These are phyloP conservation scores for Ptychoptera contaminata DNA, from an alignment of 2,888 invertebrate species.

Conservation along the genomic window DNA sequence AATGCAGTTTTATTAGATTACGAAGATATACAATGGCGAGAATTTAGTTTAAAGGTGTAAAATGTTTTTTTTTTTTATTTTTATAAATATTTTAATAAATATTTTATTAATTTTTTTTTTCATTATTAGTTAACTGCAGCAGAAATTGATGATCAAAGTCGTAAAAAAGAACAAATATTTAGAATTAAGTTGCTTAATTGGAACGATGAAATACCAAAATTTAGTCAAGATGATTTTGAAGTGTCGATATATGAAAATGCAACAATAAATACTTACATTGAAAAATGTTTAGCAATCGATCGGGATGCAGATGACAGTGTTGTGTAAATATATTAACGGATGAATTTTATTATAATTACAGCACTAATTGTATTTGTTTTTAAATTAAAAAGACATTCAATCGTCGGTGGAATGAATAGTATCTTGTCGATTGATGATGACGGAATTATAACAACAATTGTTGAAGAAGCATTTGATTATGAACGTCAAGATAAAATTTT, in stretches of 20 bases:
- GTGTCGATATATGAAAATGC: conserved; percentile 40
- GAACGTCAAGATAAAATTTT: conserved; percentile 40
- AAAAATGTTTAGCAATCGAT: conserved; percentile 39
- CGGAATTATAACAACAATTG: conserved; percentile 40
- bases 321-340: conserved; percentile 30
- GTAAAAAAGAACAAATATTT: conserved; percentile 29
- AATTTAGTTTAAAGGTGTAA: conserved; percentile 27
- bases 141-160: conserved; percentile 18
- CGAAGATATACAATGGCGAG: conserved; percentile 36
- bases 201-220: conserved; percentile 56
- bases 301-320: conserved; percentile 43
- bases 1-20: conserved; percentile 41
- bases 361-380: conserved; percentile 1
- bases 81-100: no score
- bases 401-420: conserved; percentile 33
- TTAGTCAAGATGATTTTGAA: conserved; percentile 27
- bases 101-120: no score
- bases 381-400: conserved; percentile 32
- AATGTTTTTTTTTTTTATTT: neutral
- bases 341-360: neutral
- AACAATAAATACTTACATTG: conserved; percentile 32
- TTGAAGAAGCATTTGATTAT: conserved; percentile 41
- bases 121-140: conserved; percentile 22
- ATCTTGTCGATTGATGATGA: conserved; percentile 36
- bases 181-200: conserved; percentile 42